A percentile compares a stretch with the other conserved stretches of the same genome.
Conservation (phyloP, 1,140 invertebrate species). For the Polypedilum vanderplanki region DNA sequence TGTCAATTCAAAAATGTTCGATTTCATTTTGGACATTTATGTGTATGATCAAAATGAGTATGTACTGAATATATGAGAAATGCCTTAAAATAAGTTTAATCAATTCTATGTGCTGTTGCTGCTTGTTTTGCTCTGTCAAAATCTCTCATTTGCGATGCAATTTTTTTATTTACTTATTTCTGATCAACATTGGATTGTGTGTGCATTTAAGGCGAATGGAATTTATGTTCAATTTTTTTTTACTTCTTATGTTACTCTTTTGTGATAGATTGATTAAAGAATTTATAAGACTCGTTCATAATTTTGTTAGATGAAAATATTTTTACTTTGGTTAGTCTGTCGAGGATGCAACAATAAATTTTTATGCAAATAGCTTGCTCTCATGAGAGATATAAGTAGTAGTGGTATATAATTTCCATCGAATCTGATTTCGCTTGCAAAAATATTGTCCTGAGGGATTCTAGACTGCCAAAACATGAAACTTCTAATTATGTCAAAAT, state of each 20-base stretch:
- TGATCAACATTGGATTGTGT: background rate
- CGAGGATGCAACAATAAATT: background rate
- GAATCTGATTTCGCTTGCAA: background rate
- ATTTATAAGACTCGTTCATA: background rate
- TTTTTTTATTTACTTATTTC: background rate
- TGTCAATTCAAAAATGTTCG: too few species aligned
- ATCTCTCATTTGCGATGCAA: background rate
- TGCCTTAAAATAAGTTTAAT: background rate
- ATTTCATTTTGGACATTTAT: too few species aligned
- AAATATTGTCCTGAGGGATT: slow-evolving; percentile 21
- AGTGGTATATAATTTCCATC: background rate
- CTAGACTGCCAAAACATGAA: background rate
- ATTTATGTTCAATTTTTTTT: background rate
- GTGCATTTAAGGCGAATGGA: background rate
- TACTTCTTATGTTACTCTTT: too few species aligned
- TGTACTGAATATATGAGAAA: background rate
- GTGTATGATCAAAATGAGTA: too few species aligned
- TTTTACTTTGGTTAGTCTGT: background rate
- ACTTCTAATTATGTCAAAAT: slow-evolving; percentile 3
- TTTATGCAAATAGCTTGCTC: slow-evolving; percentile 2
- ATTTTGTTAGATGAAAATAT: background rate
- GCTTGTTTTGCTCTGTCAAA: background rate
- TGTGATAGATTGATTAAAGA: slow-evolving; percentile 18
- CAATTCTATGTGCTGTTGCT: background rate
- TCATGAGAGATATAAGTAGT: background rate